Conservation (phyloP, 2,113 vertebrate species). For the Ageneiosus marmoratus region DNA sequence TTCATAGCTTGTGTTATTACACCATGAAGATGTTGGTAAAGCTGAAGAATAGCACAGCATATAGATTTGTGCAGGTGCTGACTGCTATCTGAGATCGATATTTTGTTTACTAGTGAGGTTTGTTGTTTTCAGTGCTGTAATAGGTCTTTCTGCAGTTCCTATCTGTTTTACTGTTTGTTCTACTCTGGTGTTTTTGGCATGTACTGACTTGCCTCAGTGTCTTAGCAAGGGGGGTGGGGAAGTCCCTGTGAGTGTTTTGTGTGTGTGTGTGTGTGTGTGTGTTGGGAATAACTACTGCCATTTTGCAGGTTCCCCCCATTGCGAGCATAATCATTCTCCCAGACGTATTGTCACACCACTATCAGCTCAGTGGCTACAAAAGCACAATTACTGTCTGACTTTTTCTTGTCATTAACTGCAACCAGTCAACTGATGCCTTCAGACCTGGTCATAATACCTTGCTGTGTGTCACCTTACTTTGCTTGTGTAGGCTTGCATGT, state of each 20-base stretch:
- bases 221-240: background rate
- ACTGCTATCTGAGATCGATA: background rate
- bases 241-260: background rate
- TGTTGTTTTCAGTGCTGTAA: background rate
- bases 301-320: constrained; percentile 15
- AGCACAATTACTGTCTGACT: constrained; percentile 6
- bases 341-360: constrained; percentile 3
- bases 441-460: constrained; percentile 25
- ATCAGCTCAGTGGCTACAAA: constrained; percentile 13
- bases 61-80: background rate
- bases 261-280: constrained; percentile 15
- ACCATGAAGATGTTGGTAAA: background rate
- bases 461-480: constrained; percentile 6
- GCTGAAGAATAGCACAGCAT: too few relatives aligned
- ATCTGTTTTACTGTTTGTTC: constrained; percentile 15
- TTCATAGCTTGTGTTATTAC: background rate
- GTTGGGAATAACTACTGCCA: constrained; percentile 20
- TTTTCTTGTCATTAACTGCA: constrained; percentile 10
- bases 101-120: background rate
- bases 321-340: background rate
- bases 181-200: constrained; percentile 21
- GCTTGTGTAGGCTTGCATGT: constrained; percentile 5
- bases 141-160: background rate
- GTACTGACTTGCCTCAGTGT: constrained; percentile 31
- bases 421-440: constrained; percentile 21